Base-by-base conservation (phyloP, 2,888 invertebrate genomes). In the Orthonychiurus folsomi region DNA sequence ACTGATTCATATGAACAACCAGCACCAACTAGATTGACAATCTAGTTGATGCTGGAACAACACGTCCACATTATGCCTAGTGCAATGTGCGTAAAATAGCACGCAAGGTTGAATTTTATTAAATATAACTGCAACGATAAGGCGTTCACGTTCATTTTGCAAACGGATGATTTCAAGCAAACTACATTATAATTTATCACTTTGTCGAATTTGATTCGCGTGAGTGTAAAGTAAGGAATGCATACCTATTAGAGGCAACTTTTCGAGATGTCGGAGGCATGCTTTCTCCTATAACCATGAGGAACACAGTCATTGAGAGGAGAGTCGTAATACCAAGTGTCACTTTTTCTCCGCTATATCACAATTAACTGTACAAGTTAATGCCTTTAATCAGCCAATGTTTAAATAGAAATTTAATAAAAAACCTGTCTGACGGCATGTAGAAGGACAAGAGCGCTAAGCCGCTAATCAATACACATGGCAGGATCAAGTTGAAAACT, bases 221-320 rank as follows among this genome's bases (percentile, higher is more conserved):
- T 52, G 5, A 9, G 9, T 26, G 24, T 5, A 23, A 56, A 56
- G 12, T 3, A 26, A 15, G 27, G 24, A 9, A 56, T n/a, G n/a
- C 75, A 72, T 67, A 81, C 81, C 81, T 65, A 82, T 80, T 1
- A 82, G 75, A 1, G 82, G 82, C 37, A 82, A 76, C n/a, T 80
- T 80, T 71, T 82, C 81, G 1, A n/a, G 81, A 81, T 1, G 81
- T 81, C 1, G 82, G 81, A 1, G 82, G 82, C 77, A 82, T 82
- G 63, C 78, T 80, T 70, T 82, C 81, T 1, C 81, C 80, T 37
- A 82, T 81, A 21, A 81, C 75, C 80, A 81, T 81, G 65, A 81
- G 75, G 69, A 81, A 81, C 21, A 81, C 81, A 37, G 80, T 81
- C 79, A 82, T 80, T n/a, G 80, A 80, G 37, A 81, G 76, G 23